Conservation (phyloP, 2,113 vertebrate species). For the Rattus rattus region DNA sequence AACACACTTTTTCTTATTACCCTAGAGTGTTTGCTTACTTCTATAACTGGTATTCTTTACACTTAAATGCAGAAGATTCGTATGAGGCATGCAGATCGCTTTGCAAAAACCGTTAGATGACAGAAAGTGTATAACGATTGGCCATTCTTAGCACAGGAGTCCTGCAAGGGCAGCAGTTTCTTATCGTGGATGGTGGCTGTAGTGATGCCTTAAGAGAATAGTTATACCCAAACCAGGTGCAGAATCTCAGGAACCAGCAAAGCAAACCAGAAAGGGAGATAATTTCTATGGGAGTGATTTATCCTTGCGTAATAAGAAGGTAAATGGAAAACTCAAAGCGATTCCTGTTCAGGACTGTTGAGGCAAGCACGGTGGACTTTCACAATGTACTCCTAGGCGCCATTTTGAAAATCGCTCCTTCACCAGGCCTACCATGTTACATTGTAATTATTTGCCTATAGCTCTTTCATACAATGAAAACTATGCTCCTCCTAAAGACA, state of each 20-base stretch:
- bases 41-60: background rate
- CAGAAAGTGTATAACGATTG: background rate
- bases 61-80: background rate
- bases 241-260: background rate
- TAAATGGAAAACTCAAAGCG: background rate
- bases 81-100: background rate
- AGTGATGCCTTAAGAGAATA: background rate
- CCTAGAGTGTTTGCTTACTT: background rate
- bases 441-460: background rate
- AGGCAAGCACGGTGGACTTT: background rate
- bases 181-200: background rate
- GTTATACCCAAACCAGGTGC: rapidly evolving
- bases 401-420: background rate
- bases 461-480: conserved; percentile 7
- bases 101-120: conserved; percentile 41
- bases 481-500: background rate
- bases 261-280: background rate
- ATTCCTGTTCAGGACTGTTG: background rate
- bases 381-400: background rate
- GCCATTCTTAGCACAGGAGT: background rate
- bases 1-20: background rate
- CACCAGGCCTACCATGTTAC: background rate
- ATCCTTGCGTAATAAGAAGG: background rate
- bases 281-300: background rate
- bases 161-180: background rate